These are phyloP conservation scores for Hydrolagus colliei DNA, from an alignment of 2,797 vertebrate species.

Conservation along the genomic window DNA sequence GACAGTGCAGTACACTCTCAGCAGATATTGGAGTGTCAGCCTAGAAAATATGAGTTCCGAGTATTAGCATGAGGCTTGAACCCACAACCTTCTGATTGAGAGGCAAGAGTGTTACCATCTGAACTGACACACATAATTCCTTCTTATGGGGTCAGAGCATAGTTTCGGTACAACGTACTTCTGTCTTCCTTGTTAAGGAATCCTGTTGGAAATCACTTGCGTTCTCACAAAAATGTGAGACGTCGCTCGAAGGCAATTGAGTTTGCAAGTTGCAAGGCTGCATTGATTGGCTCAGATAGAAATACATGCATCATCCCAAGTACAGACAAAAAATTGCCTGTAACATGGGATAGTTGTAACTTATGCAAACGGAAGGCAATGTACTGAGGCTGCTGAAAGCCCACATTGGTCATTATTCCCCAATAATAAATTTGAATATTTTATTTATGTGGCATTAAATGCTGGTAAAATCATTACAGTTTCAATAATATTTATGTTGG, in stretches of 20 bases:
- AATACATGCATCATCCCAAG: too few relatives aligned
- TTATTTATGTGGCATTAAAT: neutral
- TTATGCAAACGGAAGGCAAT: too few relatives aligned
- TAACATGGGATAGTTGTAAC: too few relatives aligned
- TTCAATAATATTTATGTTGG: slow-evolving; percentile 30
- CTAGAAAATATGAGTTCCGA: neutral
- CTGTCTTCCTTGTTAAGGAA: too few relatives aligned
- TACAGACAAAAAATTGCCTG: too few relatives aligned
- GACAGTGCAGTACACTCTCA: neutral
- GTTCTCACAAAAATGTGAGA: too few relatives aligned
- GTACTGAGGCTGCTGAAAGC: neutral
- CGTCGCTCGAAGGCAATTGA: too few relatives aligned
- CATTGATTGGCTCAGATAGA: too few relatives aligned
- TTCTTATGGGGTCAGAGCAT: too few relatives aligned
- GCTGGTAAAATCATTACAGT: slow-evolving; percentile 22
- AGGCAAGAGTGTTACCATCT: neutral
- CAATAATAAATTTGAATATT: neutral
- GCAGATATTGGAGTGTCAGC: neutral
- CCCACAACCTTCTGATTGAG: neutral
- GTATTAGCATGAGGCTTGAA: neutral
- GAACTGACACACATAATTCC: neutral
- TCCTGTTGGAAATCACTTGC: too few relatives aligned
- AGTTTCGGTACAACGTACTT: too few relatives aligned
- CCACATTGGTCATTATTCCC: neutral
- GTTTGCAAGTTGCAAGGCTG: too few relatives aligned